Percentiles rank a stretch among this genome's conserved stretches.
phyloP scores from a whole-genome alignment of 2,113 vertebrate genomes.

The Atrichornis clamosus region DNA sequence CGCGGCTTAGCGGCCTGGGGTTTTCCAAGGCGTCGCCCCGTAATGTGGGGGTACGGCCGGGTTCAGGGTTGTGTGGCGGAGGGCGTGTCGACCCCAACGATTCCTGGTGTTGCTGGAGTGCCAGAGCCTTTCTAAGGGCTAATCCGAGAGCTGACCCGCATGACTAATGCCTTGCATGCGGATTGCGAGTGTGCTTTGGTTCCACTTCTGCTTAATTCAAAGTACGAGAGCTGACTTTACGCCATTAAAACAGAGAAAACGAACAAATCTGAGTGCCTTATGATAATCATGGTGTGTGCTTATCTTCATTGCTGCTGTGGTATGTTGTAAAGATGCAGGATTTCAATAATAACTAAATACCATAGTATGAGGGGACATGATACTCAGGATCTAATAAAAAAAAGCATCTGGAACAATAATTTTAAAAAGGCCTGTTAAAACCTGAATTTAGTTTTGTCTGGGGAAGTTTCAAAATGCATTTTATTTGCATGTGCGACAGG shows the following conservation, averaged over 20 bases:
- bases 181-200: not conserved
- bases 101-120: not conserved
- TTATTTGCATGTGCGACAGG: not conserved
- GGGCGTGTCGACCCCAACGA: not conserved
- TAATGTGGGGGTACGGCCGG: not conserved
- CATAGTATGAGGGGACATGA: not conserved
- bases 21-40: not conserved
- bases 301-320: not conserved
- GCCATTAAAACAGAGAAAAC: not conserved
- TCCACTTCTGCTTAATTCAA: not conserved
- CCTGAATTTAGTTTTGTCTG: not conserved
- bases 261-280: not conserved
- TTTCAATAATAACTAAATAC: not conserved
- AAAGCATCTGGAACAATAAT: not conserved
- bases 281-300: not conserved
- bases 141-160: not conserved
- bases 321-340: not conserved
- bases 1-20: not conserved
- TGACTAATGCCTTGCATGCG: not conserved
- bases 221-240: not conserved
- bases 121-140: not conserved
- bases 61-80: fast-evolving
- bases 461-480: not conserved
- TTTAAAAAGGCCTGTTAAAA: not conserved
- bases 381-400: not conserved